These are phyloP conservation scores for Takifugu ocellatus DNA, from an alignment of 2,797 vertebrate species.

Conservation along the genomic window DNA sequence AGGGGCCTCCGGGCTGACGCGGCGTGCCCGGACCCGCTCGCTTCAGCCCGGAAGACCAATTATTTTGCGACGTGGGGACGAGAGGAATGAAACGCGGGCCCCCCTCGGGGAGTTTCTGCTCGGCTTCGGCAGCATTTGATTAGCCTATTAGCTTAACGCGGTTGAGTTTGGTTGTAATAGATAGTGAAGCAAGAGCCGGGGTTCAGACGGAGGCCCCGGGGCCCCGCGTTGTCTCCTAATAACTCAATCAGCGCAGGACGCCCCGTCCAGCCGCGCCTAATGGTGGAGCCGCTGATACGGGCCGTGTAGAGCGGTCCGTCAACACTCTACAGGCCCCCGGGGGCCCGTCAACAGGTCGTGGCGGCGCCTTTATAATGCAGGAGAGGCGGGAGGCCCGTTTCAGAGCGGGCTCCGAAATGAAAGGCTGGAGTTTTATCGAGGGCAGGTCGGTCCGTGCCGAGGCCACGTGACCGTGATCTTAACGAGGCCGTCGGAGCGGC, in stretches of 20 bases:
- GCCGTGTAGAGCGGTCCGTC: conserved; percentile 47
- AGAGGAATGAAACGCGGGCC: conserved; percentile 7
- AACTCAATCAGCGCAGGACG: conserved; percentile 45
- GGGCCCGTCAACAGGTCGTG: conserved; percentile 59
- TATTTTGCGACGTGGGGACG: conserved; percentile 35
- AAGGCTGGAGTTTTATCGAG: conserved; percentile 40
- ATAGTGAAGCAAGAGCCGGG: conserved; percentile 15
- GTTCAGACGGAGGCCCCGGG: conserved; percentile 38
- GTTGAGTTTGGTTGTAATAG: conserved; percentile 20
- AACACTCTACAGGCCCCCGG: conserved; percentile 31
- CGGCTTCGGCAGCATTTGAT: conserved; percentile 27
- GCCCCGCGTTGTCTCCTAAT: conserved; percentile 32
- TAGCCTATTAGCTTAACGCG: conserved; percentile 36
- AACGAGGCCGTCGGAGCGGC: conserved; percentile 8
- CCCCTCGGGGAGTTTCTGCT: conserved; percentile 21
- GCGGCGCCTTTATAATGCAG: conserved; percentile 61
- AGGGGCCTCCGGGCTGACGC: conserved; percentile 51
- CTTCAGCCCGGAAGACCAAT: conserved; percentile 46
- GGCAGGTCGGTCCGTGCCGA: conserved; percentile 25
- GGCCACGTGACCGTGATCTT: conserved; percentile 22
- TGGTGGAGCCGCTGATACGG: conserved; percentile 52
- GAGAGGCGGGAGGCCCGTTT: conserved; percentile 13
- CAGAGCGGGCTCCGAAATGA: conserved; percentile 37
- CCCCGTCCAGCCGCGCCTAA: conserved; percentile 33
- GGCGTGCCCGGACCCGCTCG: conserved; percentile 26